These are phyloP conservation scores for Sesia bembeciformis DNA, from an alignment of 2,888 invertebrate species.

Conservation along the genomic window DNA sequence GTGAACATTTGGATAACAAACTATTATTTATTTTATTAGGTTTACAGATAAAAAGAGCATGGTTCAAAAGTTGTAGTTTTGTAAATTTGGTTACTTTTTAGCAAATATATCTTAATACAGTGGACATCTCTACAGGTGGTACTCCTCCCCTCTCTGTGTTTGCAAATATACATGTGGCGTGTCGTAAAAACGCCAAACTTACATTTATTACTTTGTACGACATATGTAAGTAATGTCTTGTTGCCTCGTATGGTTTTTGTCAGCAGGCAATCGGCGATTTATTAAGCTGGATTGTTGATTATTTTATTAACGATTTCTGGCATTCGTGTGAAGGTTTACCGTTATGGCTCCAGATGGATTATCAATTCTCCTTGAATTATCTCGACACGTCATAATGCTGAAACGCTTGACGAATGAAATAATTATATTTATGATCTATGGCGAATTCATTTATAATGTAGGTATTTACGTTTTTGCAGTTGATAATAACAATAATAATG, in stretches of 20 bases:
- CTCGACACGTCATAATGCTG: constrained; percentile 22
- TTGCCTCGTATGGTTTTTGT: constrained; percentile 53
- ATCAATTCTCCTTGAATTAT: constrained; percentile 19
- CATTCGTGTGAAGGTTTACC: constrained; percentile 28
- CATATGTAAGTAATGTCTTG: constrained; percentile 55
- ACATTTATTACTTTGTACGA: constrained; percentile 53
- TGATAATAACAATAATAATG: too few relatives aligned
- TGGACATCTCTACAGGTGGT: constrained; percentile 42
- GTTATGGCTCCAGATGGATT: constrained; percentile 14
- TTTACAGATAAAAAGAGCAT: not conserved
- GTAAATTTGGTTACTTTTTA: constrained; percentile 17
- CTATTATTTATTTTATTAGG: not conserved
- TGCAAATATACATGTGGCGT: constrained; percentile 42
- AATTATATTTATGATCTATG: not conserved
- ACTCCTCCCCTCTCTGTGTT: constrained; percentile 30
- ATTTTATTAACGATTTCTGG: constrained; percentile 52
- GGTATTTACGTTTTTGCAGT: too few relatives aligned
- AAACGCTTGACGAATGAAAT: constrained; percentile 30
- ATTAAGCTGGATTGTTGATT: constrained; percentile 56
- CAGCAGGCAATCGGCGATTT: constrained; percentile 65
- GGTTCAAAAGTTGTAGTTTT: constrained; percentile 1
- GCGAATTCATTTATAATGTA: too few relatives aligned
- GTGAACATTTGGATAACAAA: not conserved
- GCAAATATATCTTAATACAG: constrained; percentile 29
- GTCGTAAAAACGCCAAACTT: constrained; percentile 61